Base-by-base conservation (phyloP, 2,797 vertebrate genomes). In the Amblyopsis hoosieri region DNA sequence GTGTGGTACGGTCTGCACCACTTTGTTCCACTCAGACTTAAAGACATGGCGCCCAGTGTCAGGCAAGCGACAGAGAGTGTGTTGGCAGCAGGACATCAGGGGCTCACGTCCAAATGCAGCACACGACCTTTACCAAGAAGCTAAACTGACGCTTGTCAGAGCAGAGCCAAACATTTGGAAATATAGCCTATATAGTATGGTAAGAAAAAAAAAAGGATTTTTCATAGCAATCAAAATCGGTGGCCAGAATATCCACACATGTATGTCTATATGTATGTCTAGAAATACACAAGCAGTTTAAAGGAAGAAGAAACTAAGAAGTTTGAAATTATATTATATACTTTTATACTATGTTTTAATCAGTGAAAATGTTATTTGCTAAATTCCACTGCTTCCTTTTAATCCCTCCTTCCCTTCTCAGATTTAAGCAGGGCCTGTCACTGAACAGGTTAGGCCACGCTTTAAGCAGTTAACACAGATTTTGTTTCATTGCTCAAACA, bases 401-500 rank as follows among this genome's bases (percentile, higher is more conserved):
- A 11, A 72, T n/a, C 23, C 31, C 49, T 23, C 45, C 37, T 62
- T 11, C 54, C 52, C 60, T 79, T 62, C 68, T 68, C 17, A 45
- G 64, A 72, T 12, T 48, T 59, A 68, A n/a, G 47, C 55, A 29
- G 29, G 68, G 57, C 63, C 69, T 80, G 79, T 81, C 84, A 17
- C 64, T 37, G 69, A 73, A 68, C 78, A 76, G 80, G 85, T 84
- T 78, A 47, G 79, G 68, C 75, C 61, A 42, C 57, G 79, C 83
- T 81, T 67, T 75, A 62, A 75, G 67, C 66, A 60, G 9, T 14
- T 47, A 67, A 69, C 62, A 56, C 3, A 31, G 79, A 81, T 87
- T 84, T 60, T 14, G 67, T 87, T 89, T 89, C 77, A 85, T 81
- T 78, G 74, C 83, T 88, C 72, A 81, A 85, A 86, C 82, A 87